Base-by-base conservation (phyloP, 2,797 vertebrate species). In the Coluber constrictor region DNA sequence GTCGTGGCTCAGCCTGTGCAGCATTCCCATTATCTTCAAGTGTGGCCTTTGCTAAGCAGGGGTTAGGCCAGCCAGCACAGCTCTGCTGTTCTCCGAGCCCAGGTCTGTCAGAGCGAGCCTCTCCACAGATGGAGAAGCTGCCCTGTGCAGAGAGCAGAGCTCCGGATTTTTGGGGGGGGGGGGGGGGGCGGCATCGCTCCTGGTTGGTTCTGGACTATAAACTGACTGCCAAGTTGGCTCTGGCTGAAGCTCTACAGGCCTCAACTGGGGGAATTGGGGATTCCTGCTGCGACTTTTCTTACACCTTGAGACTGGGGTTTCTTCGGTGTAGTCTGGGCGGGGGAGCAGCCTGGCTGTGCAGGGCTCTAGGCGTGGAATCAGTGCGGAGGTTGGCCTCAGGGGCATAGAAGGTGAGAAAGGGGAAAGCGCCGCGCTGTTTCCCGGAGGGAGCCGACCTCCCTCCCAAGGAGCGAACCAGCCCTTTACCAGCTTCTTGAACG, bases 181-280 rank as follows among this genome's bases (percentile, higher is more conserved):
- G 1, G 18, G 16, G 0, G 16, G 12, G 29, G 60, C 0, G 3
- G 25, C 1, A 6, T 70, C 29, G 5, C n/a, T 70, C 13, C 66
- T 70, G 66, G n/a, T 16, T 70, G 25, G 23, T 70, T 32, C 66
- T 16, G 66, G n/a, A 16, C 15, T 13, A 70, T 32, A 2, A 32
- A 16, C 66, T n/a, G 5, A 16, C 66, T 13, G 27, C 61, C 27
- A 1, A 1, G 25, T 27, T 9, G 29, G 25, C 25, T 63, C 60
- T 3, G 25, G 10, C 60, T 4, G 60, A 63, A 59, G 5, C 13
- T 6, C 29, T 66, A 32, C 70, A 0, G 1, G 63, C 13, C 29
- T 66, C 27, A 5, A 29, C 27, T 29, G 4, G 61, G 60, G 60
- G 29, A n/a, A 13, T 1, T 29, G 12, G 5, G n/a, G 66, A 0